phyloP scores from a whole-genome alignment of 2,888 invertebrate species.

The Steinernema carpocapsae region DNA sequence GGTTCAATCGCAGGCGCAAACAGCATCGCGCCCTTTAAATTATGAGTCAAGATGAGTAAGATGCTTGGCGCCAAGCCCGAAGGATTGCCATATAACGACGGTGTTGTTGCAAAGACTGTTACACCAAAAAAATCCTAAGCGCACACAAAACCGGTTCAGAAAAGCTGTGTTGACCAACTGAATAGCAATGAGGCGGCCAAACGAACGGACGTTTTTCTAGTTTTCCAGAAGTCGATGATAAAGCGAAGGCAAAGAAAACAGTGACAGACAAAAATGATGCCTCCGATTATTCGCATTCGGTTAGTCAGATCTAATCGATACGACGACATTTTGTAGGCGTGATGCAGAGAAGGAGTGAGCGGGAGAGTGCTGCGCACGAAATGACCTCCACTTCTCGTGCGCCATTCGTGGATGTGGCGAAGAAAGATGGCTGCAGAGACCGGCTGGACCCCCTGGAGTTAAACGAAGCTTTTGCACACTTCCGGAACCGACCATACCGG shows the following conservation, averaged over 20 bases:
- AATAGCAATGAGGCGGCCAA: neutral
- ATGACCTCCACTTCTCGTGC: conserved; percentile 24
- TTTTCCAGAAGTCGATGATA: neutral
- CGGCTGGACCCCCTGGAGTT: conserved; percentile 27
- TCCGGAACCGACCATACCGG: neutral
- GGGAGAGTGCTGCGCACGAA: conserved; percentile 24
- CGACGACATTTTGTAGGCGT: neutral
- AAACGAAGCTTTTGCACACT: neutral
- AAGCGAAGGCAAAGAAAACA: too few species aligned
- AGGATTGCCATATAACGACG: conserved; percentile 10
- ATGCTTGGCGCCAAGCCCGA: neutral
- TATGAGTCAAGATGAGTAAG: conserved; percentile 13
- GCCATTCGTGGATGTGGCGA: conserved; percentile 24
- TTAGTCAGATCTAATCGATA: conserved; percentile 20
- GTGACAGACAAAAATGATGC: too few species aligned
- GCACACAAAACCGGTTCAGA: conserved; percentile 20
- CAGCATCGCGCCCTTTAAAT: neutral
- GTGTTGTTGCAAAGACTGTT: conserved; percentile 13
- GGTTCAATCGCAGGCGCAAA: neutral
- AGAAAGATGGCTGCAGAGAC: conserved; percentile 11
- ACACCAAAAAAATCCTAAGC: neutral
- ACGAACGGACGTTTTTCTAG: conserved; percentile 9
- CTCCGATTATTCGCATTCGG: neutral
- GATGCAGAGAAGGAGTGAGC: neutral
- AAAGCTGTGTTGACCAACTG: conserved; percentile 12